Conservation (phyloP, 2,888 invertebrate species). For the Oligia strigilis region DNA sequence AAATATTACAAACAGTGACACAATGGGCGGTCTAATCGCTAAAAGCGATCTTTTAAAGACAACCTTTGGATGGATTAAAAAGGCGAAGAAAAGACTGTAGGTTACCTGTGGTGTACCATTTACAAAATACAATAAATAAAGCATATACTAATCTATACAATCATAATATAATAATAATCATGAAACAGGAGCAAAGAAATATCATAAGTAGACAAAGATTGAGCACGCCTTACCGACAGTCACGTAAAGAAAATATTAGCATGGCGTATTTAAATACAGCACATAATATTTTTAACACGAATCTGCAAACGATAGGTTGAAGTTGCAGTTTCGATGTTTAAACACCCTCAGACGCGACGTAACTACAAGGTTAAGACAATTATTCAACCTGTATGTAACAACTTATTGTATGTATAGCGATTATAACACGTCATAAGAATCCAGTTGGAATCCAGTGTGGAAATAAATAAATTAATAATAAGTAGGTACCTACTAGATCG, state of each 20-base stretch:
- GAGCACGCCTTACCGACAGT: background rate
- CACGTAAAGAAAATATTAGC: constrained; percentile 39
- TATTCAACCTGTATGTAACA: constrained; percentile 44
- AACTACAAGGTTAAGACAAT: constrained; percentile 41
- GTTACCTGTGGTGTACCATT: background rate
- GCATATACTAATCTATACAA: too few species aligned
- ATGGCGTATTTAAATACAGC: constrained; percentile 15
- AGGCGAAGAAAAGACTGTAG: background rate
- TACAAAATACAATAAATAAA: background rate
- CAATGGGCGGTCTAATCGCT: background rate
- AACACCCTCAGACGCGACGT: constrained; percentile 27
- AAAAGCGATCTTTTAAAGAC: background rate
- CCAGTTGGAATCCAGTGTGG: constrained; percentile 44
- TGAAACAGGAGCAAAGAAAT: background rate
- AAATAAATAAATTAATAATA: constrained; percentile 24
- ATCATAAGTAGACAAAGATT: background rate
- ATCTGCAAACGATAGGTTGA: constrained; percentile 24
- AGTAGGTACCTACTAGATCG: background rate
- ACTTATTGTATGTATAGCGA: constrained; percentile 39
- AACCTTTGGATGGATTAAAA: background rate
- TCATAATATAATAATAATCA: too few species aligned
- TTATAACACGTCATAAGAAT: constrained; percentile 54
- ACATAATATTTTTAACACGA: constrained; percentile 14
- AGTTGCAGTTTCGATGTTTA: constrained; percentile 28
- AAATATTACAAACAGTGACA: background rate